phyloP scores from a whole-genome alignment of 2,888 invertebrate species.

The Phlogophora meticulosa region DNA sequence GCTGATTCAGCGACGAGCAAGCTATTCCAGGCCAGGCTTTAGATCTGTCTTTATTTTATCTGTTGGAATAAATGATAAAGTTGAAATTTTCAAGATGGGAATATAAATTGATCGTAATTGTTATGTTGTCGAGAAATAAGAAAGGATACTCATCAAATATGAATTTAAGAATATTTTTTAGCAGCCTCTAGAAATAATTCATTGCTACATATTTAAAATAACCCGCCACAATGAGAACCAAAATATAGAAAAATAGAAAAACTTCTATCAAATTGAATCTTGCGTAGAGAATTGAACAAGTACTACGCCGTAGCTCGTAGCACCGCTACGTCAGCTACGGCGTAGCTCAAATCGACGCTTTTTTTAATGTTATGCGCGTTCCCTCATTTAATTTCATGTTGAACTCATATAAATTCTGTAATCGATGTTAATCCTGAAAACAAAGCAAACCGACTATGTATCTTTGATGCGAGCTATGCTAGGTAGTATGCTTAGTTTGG shows the following conservation, averaged over 20 bases:
- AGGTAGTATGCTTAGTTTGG: slow-evolving; percentile 13
- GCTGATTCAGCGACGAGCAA: slow-evolving; percentile 35
- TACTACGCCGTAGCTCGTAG: slow-evolving; percentile 20
- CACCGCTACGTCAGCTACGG: background rate
- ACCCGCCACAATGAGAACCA: no score
- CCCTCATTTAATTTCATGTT: background rate
- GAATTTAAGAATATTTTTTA: no score
- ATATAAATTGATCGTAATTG: no score
- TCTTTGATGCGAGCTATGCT: slow-evolving; percentile 18
- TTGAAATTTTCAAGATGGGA: background rate
- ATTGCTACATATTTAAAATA: no score
- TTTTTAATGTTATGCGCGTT: background rate
- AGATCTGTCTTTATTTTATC: slow-evolving; percentile 15
- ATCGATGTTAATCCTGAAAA: background rate
- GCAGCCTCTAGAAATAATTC: no score
- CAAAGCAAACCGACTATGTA: slow-evolving; percentile 13
- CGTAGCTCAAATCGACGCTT: background rate
- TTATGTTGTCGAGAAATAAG: no score
- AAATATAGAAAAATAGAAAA: no score
- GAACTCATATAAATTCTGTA: background rate
- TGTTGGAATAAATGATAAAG: no score
- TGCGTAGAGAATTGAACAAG: background rate
- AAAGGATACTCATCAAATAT: no score
- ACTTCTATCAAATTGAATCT: no score
- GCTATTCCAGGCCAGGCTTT: slow-evolving; percentile 10